Conservation (phyloP, 2,113 vertebrate genomes). For the Aegithalos caudatus region DNA sequence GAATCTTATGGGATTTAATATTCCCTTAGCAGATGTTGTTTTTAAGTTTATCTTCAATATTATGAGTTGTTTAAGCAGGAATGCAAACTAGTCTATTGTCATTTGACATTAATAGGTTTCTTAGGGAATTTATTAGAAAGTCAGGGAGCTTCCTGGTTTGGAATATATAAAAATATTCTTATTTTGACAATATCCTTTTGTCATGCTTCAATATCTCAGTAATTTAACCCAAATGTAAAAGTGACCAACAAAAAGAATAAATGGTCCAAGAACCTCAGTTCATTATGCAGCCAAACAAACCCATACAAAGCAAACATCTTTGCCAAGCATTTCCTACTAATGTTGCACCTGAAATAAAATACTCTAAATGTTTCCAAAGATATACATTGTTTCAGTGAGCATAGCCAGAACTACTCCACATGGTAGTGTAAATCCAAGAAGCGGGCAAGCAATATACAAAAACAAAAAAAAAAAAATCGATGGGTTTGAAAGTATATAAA, state of each 20-base stretch:
- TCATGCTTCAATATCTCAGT: not conserved
- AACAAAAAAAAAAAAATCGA: not conserved
- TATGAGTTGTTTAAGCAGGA: not conserved
- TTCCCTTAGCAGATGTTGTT: slow-evolving; percentile 33
- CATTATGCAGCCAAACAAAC: not conserved
- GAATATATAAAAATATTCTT: not conserved
- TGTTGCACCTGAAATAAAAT: not conserved
- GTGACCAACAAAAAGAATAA: not conserved
- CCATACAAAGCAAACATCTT: not conserved
- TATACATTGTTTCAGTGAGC: not conserved
- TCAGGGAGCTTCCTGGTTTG: not conserved
- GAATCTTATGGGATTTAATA: slow-evolving; percentile 2
- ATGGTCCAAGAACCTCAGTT: not conserved
- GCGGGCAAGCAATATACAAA: not conserved
- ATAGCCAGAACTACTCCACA: not conserved
- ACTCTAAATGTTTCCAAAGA: not conserved
- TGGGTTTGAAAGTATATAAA: not conserved
- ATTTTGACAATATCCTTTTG: not conserved
- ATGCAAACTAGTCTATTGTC: not conserved
- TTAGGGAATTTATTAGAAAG: slow-evolving; percentile 9
- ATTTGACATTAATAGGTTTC: slow-evolving; percentile 14
- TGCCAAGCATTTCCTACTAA: not conserved
- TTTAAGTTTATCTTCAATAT: slow-evolving; percentile 33
- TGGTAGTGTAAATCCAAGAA: not conserved
- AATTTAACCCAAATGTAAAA: not conserved